Evolutionary conservation across 2,888 invertebrate genomes (phyloP).

Genomic region (Dolichopus griseipennis): DNA sequence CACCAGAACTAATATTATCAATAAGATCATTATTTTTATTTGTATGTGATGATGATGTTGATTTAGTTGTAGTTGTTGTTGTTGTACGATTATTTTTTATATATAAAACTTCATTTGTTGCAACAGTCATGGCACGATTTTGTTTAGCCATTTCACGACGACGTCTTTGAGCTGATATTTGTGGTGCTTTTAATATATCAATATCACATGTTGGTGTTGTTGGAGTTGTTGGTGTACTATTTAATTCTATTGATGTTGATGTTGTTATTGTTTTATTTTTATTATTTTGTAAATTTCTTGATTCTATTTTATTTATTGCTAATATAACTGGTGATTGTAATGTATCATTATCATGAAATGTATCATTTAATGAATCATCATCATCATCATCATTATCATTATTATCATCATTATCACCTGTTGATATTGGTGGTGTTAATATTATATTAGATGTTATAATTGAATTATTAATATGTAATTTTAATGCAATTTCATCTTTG

Average conservation of each 20-base stretch:
- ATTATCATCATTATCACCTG: not conserved
- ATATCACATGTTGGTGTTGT: not conserved
- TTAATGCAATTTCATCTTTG: not conserved
- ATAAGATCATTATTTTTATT: not conserved
- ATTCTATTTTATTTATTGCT: no score
- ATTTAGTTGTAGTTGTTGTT: not conserved
- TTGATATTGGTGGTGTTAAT: not conserved
- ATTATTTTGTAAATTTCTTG: not conserved
- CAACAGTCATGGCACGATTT: constrained; percentile 29
- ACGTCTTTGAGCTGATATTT: constrained; percentile 20
- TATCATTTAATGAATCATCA: not conserved
- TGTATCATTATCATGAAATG: no score
- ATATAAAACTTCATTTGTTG: constrained; percentile 12
- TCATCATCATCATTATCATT: not conserved
- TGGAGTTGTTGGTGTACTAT: not conserved
- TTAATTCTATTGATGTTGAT: constrained; percentile 9
- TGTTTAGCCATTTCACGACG: constrained; percentile 33
- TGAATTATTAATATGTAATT: not conserved
- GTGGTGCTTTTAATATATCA: not conserved
- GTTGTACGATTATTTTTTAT: not conserved
- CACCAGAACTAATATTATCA: not conserved
- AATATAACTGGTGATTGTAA: no score
- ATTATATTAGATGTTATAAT: not conserved
- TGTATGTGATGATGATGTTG: not conserved
- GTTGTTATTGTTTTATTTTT: no score